phyloP scores from a whole-genome alignment of 2,888 invertebrate species.

The Synanthedon andrenaeformis region DNA sequence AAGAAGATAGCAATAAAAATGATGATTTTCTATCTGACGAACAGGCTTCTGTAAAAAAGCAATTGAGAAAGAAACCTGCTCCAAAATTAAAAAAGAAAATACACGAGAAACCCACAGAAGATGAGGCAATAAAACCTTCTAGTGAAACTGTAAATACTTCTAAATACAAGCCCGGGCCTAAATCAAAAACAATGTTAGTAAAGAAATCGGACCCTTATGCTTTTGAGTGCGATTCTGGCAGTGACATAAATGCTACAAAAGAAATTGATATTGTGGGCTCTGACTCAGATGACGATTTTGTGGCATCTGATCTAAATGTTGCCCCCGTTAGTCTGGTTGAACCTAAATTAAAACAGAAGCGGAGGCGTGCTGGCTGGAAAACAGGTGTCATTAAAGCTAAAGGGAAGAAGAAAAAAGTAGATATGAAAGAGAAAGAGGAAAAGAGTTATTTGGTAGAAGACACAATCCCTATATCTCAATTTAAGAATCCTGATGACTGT shows the following conservation, averaged over 20 bases:
- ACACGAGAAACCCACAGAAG: background rate
- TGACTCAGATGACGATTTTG: slow-evolving; percentile 42
- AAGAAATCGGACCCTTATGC: slow-evolving; percentile 36
- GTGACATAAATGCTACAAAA: slow-evolving; percentile 25
- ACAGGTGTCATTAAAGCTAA: slow-evolving; percentile 50
- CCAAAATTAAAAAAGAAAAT: slow-evolving; percentile 11
- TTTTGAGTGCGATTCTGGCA: slow-evolving; percentile 46
- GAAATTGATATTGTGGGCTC: slow-evolving; percentile 28
- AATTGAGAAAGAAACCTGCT: slow-evolving; percentile 27
- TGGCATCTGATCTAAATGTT: slow-evolving; percentile 36
- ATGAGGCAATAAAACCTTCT: background rate
- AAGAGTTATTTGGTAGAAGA: background rate
- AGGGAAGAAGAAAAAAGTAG: slow-evolving; percentile 36
- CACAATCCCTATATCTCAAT: slow-evolving; percentile 1
- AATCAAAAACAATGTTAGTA: slow-evolving; percentile 37
- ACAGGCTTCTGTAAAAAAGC: slow-evolving; percentile 14
- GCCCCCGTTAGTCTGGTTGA: slow-evolving; percentile 36
- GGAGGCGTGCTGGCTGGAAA: slow-evolving; percentile 42
- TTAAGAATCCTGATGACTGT: slow-evolving; percentile 24
- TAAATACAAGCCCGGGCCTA: slow-evolving; percentile 36
- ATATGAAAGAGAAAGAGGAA: slow-evolving; percentile 13
- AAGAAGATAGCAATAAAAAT: slow-evolving; percentile 18
- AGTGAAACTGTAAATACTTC: background rate
- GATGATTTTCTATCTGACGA: slow-evolving; percentile 19
- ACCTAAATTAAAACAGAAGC: slow-evolving; percentile 38